These are phyloP conservation scores for Cistogaster globosa DNA, from an alignment of 2,888 invertebrate genomes.

Conservation along the genomic window DNA sequence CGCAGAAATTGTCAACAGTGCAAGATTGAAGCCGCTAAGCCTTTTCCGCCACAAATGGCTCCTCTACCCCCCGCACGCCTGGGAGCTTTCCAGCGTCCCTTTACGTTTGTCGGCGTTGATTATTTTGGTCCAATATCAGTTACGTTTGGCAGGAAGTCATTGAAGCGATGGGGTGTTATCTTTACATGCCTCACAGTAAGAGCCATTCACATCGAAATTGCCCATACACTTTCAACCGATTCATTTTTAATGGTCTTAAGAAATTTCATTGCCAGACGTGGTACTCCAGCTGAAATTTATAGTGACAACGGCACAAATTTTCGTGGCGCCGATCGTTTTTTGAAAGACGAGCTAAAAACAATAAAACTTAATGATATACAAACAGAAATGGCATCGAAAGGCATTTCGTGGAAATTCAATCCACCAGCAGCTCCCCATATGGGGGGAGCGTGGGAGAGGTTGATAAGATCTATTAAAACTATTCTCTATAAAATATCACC, in stretches of 20 bases:
- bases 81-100: too few species aligned
- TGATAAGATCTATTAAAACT: too few species aligned
- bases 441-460: too few species aligned
- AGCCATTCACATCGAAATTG: conserved; percentile 38
- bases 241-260: conserved; percentile 6
- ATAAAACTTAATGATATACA: conserved; percentile 3
- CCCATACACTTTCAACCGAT: conserved; percentile 19
- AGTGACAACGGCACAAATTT: conserved; percentile 1
- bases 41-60: conserved; percentile 39
- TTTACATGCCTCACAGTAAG: conserved; percentile 33
- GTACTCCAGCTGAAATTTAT: not conserved
- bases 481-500: too few species aligned
- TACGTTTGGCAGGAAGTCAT: too few species aligned
- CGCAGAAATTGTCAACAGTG: conserved; percentile 18
- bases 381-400: not conserved
- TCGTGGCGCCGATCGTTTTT: too few species aligned
- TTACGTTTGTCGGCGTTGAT: too few species aligned
- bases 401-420: too few species aligned
- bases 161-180: conserved; percentile 39
- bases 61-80: conserved; percentile 59
- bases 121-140: too few species aligned
- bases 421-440: too few species aligned
- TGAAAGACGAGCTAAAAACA: too few species aligned
- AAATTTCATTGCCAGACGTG: conserved; percentile 9
- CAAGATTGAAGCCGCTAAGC: conserved; percentile 4